A percentile compares a stretch with the other conserved stretches of the same genome.
These are phyloP conservation scores for Papilio glaucus DNA, from an alignment of 1,140 invertebrate genomes.

Conservation along the genomic window DNA sequence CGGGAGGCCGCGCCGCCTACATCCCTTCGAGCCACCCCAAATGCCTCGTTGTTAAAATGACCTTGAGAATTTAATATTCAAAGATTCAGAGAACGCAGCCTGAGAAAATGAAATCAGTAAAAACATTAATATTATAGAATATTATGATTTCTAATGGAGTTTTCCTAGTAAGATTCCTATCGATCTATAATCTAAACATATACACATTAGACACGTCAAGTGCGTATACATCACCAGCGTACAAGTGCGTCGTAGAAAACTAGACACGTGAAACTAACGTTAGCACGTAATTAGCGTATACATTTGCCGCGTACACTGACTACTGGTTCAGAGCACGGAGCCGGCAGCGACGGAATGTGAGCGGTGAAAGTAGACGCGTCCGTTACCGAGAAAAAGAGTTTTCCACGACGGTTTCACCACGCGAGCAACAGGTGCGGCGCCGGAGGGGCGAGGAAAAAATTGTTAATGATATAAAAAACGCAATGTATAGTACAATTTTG, in stretches of 20 bases:
- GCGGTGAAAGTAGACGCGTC: slow-evolving; percentile 79
- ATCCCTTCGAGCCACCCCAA: not conserved
- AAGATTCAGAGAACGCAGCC: slow-evolving; percentile 1
- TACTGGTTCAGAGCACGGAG: slow-evolving; percentile 63
- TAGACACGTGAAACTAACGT: slow-evolving; percentile 46
- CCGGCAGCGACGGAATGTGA: slow-evolving; percentile 66
- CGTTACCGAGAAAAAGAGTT: slow-evolving; percentile 79
- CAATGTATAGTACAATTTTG: slow-evolving; percentile 37
- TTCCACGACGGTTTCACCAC: slow-evolving; percentile 78
- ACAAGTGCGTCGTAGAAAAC: slow-evolving; percentile 24
- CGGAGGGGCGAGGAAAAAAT: slow-evolving; percentile 44
- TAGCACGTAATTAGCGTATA: slow-evolving; percentile 54
- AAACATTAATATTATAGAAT: too few relatives aligned
- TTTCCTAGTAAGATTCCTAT: slow-evolving; percentile 5
- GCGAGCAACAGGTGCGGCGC: slow-evolving; percentile 69
- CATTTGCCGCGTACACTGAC: slow-evolving; percentile 46
- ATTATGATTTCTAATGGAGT: not conserved
- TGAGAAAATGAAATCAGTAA: slow-evolving; percentile 2
- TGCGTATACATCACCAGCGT: slow-evolving; percentile 19
- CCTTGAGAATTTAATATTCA: slow-evolving; percentile 16
- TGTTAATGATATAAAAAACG: slow-evolving; percentile 42
- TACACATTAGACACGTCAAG: too few relatives aligned
- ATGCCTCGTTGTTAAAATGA: not conserved
- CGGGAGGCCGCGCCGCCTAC: not conserved
- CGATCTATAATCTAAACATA: not conserved